Evolutionary conservation across 2,113 vertebrate species (phyloP).

Genomic region (Pipa parva): DNA sequence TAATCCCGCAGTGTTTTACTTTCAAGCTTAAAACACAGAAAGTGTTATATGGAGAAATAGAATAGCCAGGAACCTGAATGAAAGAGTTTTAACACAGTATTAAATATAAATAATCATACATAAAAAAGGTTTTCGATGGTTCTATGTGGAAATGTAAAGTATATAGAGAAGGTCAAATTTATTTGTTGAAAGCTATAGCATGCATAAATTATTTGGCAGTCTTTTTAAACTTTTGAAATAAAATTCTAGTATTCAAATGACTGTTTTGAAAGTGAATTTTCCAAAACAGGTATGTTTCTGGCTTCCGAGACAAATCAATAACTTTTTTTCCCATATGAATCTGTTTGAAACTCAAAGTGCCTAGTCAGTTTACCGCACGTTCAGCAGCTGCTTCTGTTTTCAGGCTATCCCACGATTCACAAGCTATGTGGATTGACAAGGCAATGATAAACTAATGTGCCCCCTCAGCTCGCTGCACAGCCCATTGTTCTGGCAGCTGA

Average conservation of each 20-base stretch:
- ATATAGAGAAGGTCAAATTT: too few species aligned
- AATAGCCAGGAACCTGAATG: too few species aligned
- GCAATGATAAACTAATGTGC: conserved; percentile 98
- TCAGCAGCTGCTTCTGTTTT: conserved; percentile 98
- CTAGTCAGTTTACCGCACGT: conserved; percentile 74
- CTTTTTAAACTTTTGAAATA: conserved; percentile 42
- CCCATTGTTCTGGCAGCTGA: conserved; percentile 92
- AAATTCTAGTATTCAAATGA: conserved; percentile 42
- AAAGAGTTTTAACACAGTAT: too few species aligned
- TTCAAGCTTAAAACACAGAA: too few species aligned
- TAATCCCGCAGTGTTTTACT: too few species aligned
- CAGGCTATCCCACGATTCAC: conserved; percentile 89
- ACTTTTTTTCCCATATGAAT: conserved; percentile 74
- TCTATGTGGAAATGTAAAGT: too few species aligned
- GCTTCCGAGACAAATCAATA: conserved; percentile 68
- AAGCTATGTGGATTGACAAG: conserved; percentile 97
- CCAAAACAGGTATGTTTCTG: conserved; percentile 51
- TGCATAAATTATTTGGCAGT: conserved; percentile 10
- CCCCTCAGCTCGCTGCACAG: conserved; percentile 89
- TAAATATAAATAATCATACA: too few species aligned
- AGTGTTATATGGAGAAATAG: too few species aligned
- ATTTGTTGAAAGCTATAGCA: too few species aligned
- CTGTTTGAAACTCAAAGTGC: conserved; percentile 67
- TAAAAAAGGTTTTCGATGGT: too few species aligned
- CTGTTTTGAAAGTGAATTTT: conserved; percentile 46